Evolutionary conservation across 2,888 invertebrate species (phyloP), one percentile per base, ranked within the genome.

Genomic region (Athrips mouffetella): DNA sequence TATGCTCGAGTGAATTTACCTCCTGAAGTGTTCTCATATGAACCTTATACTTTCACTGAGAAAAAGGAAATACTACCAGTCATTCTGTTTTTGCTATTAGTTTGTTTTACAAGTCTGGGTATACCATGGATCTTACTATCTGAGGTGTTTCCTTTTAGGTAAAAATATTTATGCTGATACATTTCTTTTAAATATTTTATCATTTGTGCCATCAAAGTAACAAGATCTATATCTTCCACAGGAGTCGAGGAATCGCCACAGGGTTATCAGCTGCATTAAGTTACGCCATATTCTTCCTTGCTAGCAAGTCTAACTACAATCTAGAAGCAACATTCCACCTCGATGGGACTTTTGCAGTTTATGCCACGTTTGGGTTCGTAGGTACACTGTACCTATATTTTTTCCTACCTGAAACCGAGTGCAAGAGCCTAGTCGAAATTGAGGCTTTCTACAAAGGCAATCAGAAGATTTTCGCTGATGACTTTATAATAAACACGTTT

Each of bases 111-210:
- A 11, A 73, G 76, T 15, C 61, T 85, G 31, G 87, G 85, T 0
- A 84, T 90, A 54, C 91, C 91, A 0, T 91, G 91, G 91, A 81
- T 90, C 50, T 60, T 91, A 51, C 57, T 91, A 8, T 89, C 90
- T 16, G 91, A 91, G 67, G 86, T 91, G 1, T 91, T 91, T 57
- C 90, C 91, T 0, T 88, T 90, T 55, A 90, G 89, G 90, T 90
- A 67, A 20, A 13, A 8, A 29, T 29, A 29, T 15, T 27, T n/a
- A n/a, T n/a, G n/a, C n/a, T n/a, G n/a, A n/a, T n/a, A n/a, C n/a
- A n/a, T n/a, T n/a, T n/a, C n/a, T n/a, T n/a, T n/a, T n/a, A n/a
- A n/a, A n/a, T n/a, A n/a, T n/a, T n/a, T n/a, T n/a, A n/a, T n/a
- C n/a, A n/a, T n/a, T n/a, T n/a, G n/a, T n/a, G n/a, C n/a, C n/a